These are phyloP conservation scores for Leptoteleia sp. DNA, from an alignment of 1,140 invertebrate species.

Conservation along the genomic window DNA sequence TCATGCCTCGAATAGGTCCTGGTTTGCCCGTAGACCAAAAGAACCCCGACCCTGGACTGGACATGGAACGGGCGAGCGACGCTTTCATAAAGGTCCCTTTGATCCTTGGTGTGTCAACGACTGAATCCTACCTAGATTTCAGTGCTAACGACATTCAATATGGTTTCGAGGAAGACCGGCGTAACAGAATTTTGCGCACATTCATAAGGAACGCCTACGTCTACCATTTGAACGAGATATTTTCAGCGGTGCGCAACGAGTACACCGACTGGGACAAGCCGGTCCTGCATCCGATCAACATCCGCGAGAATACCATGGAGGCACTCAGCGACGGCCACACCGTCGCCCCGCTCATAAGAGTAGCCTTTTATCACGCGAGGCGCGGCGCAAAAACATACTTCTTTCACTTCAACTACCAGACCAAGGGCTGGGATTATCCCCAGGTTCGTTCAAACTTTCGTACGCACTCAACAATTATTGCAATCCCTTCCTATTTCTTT, in stretches of 20 bases:
- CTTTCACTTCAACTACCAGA: slow-evolving; percentile 91
- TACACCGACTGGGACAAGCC: slow-evolving; percentile 96
- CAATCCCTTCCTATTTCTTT: too few species aligned
- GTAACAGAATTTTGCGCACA: slow-evolving; percentile 88
- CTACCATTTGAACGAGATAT: slow-evolving; percentile 95
- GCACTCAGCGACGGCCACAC: slow-evolving; percentile 92
- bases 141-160: slow-evolving; percentile 88
- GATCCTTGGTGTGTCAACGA: slow-evolving; percentile 86
- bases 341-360: slow-evolving; percentile 86
- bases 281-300: slow-evolving; percentile 90
- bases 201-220: slow-evolving; percentile 93
- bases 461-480: too few species aligned
- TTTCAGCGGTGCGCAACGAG: slow-evolving; percentile 93
- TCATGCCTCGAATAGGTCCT: slow-evolving; percentile 84
- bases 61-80: slow-evolving; percentile 86
- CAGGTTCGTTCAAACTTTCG: slow-evolving; percentile 81
- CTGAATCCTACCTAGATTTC: slow-evolving; percentile 89
- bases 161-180: slow-evolving; percentile 89
- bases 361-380: slow-evolving; percentile 87
- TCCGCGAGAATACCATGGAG: slow-evolving; percentile 92
- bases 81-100: slow-evolving; percentile 86
- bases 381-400: slow-evolving; percentile 87
- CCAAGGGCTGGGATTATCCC: slow-evolving; percentile 87
- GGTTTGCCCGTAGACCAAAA: slow-evolving; percentile 84
- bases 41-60: slow-evolving; percentile 83